Percentiles rank a stretch among this genome's conserved stretches.
These are phyloP conservation scores for Cricetomys ansorgei DNA, from an alignment of 2,113 vertebrate genomes.

Conservation along the genomic window DNA sequence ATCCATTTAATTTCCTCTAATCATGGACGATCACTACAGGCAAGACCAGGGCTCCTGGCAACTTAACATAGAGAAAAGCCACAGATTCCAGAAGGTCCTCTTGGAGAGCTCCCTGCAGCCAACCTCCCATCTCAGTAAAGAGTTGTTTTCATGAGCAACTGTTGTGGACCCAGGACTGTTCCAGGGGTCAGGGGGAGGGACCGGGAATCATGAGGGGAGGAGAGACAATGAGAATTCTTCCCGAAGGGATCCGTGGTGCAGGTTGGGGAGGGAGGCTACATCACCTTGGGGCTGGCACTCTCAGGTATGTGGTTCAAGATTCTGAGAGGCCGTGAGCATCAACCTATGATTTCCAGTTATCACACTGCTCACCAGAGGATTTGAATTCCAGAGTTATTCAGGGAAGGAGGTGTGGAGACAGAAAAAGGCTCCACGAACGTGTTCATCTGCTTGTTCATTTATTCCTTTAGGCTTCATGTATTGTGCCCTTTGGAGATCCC, in stretches of 20 bases:
- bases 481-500: neutral
- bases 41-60: neutral
- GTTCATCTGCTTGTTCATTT: neutral
- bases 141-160: neutral
- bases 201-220: too few species aligned
- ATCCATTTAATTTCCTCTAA: neutral
- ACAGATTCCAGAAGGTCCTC: neutral
- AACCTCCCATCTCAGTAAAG: neutral
- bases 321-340: neutral
- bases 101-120: too few species aligned
- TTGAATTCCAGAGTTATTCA: neutral
- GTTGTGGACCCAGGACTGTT: neutral
- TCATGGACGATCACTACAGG: neutral
- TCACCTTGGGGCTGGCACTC: neutral
- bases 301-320: neutral
- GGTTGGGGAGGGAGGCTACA: neutral
- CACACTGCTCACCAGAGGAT: neutral
- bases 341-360: neutral
- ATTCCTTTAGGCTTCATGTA: neutral
- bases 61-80: neutral
- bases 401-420: neutral
- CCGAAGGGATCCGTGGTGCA: neutral
- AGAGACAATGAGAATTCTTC: accelerated
- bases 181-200: too few species aligned
- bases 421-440: neutral